Evolutionary conservation across 2,113 vertebrate species (phyloP).

Genomic region (Noctilio leporinus): DNA sequence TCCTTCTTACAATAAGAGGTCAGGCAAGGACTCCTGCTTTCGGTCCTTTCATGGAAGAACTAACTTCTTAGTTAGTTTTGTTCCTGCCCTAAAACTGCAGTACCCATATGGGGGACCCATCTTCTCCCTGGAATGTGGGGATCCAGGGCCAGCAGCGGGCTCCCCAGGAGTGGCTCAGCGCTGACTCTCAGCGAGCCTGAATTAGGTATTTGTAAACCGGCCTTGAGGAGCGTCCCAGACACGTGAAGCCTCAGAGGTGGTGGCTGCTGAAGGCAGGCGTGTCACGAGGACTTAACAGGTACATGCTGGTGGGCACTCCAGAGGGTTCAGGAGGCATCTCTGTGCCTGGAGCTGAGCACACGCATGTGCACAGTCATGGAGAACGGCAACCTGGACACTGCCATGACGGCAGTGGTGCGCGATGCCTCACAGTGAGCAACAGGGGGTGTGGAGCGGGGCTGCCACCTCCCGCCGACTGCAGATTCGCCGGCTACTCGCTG

Average conservation of each 20-base stretch:
- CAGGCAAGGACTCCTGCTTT: neutral
- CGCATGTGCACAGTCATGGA: accelerated
- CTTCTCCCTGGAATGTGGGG: neutral
- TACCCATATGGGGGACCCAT: neutral
- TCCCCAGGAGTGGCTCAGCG: neutral
- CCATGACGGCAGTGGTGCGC: accelerated
- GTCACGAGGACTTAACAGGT: neutral
- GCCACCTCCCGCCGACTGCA: accelerated
- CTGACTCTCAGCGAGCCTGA: no score
- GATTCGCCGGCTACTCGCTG: no score
- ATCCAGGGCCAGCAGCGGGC: neutral
- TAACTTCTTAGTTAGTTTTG: no score
- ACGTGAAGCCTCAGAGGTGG: accelerated
- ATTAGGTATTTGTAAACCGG: neutral
- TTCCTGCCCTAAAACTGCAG: neutral
- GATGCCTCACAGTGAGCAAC: accelerated
- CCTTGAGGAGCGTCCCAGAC: neutral
- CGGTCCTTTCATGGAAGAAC: neutral
- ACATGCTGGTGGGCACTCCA: accelerated
- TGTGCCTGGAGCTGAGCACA: neutral
- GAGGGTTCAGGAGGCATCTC: neutral
- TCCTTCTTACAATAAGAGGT: neutral
- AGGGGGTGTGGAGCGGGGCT: accelerated
- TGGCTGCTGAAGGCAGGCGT: neutral
- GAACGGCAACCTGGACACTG: accelerated